A percentile compares a stretch with the other conserved stretches of the same genome.
Evolutionary conservation across 2,888 invertebrate genomes (phyloP).

Genomic region (Dexiosoma caninum): DNA sequence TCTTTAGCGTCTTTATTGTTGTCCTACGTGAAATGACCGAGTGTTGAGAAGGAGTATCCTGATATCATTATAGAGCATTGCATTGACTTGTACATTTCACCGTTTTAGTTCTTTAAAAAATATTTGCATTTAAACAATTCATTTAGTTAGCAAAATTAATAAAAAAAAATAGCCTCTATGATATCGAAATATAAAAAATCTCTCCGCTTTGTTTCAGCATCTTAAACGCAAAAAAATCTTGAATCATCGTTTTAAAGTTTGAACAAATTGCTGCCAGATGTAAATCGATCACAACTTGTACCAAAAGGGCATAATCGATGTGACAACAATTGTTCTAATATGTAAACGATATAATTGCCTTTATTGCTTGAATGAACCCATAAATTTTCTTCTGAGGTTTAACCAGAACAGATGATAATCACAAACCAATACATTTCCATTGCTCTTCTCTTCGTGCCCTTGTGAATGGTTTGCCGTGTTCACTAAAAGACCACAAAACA

Average conservation of each 20-base stretch:
- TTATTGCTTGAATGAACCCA: slow-evolving; percentile 63
- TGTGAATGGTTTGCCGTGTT: not conserved
- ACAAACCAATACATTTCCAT: slow-evolving; percentile 25
- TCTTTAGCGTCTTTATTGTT: too few relatives aligned
- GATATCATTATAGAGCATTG: too few relatives aligned
- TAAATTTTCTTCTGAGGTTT: slow-evolving; percentile 64
- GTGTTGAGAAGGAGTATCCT: too few relatives aligned
- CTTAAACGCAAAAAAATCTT: not conserved
- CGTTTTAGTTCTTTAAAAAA: too few relatives aligned
- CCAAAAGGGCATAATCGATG: slow-evolving; percentile 41
- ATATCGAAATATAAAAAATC: too few relatives aligned
- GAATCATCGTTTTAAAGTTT: not conserved
- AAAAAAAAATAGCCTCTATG: too few relatives aligned
- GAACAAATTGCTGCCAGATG: slow-evolving; percentile 55
- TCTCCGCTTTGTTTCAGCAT: too few relatives aligned
- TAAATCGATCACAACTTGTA: slow-evolving; percentile 28
- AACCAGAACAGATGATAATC: slow-evolving; percentile 63
- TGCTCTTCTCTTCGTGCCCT: not conserved
- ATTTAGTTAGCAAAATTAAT: too few relatives aligned
- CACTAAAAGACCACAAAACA: slow-evolving; percentile 55
- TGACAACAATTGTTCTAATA: slow-evolving; percentile 58
- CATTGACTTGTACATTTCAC: too few relatives aligned
- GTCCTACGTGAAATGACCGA: too few relatives aligned
- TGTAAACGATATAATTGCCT: slow-evolving; percentile 61
- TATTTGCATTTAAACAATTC: too few relatives aligned